These are phyloP conservation scores for Drosophila ochracea DNA, from an alignment of 2,888 invertebrate species.

Conservation along the genomic window DNA sequence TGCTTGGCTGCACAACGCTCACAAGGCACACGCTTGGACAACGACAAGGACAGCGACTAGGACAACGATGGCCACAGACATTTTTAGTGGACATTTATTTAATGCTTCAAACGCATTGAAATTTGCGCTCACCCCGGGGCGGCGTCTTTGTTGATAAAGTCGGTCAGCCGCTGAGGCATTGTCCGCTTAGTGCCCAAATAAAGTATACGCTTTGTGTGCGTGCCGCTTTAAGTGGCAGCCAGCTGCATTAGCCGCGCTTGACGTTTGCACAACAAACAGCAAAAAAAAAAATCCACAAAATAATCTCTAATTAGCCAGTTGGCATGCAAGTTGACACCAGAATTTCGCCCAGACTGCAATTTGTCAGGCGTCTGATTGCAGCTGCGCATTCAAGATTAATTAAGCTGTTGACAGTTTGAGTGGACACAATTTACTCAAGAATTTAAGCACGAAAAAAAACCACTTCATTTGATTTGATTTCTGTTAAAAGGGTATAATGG, in stretches of 20 bases:
- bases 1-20: constrained; percentile 63
- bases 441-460: constrained; percentile 16
- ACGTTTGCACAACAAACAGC: constrained; percentile 13
- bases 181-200: constrained; percentile 46
- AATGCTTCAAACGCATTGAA: constrained; percentile 80
- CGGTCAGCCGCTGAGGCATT: constrained; percentile 55
- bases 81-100: constrained; percentile 79
- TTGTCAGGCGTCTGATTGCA: constrained; percentile 5
- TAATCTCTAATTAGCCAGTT: constrained; percentile 36
- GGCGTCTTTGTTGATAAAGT: constrained; percentile 71
- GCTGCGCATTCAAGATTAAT: constrained; percentile 36
- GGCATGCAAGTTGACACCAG: constrained; percentile 10
- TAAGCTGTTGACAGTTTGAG: constrained; percentile 45
- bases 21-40: constrained; percentile 58
- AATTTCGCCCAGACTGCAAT: constrained; percentile 1
- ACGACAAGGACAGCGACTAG: constrained; percentile 27
- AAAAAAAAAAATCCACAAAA: constrained; percentile 8
- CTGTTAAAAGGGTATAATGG: not conserved
- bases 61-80: constrained; percentile 58
- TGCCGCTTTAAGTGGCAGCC: constrained; percentile 25
- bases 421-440: constrained; percentile 45
- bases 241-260: constrained; percentile 41
- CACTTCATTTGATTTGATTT: constrained; percentile 4
- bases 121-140: constrained; percentile 61
- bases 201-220: constrained; percentile 30